Conservation (phyloP, 2,888 invertebrate genomes). For the Philhelius pedissequus region DNA sequence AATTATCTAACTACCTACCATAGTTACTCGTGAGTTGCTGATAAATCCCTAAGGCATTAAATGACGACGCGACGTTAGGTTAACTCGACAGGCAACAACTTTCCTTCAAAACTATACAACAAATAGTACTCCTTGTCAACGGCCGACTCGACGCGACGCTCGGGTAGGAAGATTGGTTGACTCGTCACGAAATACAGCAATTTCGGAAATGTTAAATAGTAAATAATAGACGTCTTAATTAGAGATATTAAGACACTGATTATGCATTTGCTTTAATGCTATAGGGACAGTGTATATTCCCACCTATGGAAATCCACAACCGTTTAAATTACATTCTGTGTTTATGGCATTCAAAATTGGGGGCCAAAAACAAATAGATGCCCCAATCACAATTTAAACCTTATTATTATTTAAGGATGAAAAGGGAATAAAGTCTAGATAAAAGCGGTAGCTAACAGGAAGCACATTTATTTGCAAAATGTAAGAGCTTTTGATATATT, state of each 20-base stretch:
- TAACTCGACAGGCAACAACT: conserved; percentile 28
- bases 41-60: conserved; percentile 50
- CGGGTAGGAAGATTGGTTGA: not conserved
- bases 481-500: too few species aligned
- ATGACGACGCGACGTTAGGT: conserved; percentile 13
- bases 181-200: conserved; percentile 38
- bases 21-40: conserved; percentile 43
- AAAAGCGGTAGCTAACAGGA: too few species aligned
- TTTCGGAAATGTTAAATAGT: conserved; percentile 47
- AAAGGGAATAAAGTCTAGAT: too few species aligned
- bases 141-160: too few species aligned
- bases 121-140: not conserved
- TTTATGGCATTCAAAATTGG: too few species aligned
- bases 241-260: conserved; percentile 42
- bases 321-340: not conserved
- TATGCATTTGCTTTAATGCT: not conserved
- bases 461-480: too few species aligned
- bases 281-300: not conserved
- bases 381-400: too few species aligned
- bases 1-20: conserved; percentile 48
- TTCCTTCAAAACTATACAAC: not conserved
- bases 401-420: too few species aligned
- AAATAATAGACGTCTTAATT: conserved; percentile 56
- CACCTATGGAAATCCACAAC: not conserved
- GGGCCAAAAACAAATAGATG: too few species aligned